These are phyloP conservation scores for Apantesis nais DNA, from an alignment of 2,888 invertebrate genomes.

Conservation along the genomic window DNA sequence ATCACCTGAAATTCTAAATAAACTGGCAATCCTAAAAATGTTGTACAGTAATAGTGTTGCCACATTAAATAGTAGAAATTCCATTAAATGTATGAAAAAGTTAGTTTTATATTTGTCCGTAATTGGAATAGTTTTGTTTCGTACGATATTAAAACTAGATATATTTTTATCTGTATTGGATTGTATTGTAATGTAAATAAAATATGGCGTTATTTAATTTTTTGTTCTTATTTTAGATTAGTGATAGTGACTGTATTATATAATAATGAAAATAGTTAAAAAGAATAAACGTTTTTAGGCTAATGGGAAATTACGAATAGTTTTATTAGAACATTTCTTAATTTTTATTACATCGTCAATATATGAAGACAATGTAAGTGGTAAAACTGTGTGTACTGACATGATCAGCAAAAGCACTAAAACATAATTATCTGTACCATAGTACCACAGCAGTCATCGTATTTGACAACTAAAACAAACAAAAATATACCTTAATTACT, in stretches of 20 bases:
- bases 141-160: constrained; percentile 44
- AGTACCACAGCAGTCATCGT: neutral
- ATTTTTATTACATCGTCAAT: neutral
- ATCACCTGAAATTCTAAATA: constrained; percentile 10
- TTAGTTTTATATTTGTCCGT: constrained; percentile 26
- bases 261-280: neutral
- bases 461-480: neutral
- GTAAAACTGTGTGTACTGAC: neutral
- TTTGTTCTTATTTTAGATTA: constrained; percentile 37
- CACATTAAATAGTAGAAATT: constrained; percentile 30
- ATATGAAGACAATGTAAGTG: neutral
- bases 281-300: neutral
- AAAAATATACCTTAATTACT: no score
- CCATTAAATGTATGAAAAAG: constrained; percentile 22
- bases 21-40: constrained; percentile 12
- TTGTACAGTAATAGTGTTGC: constrained; percentile 26
- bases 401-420: neutral
- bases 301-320: neutral
- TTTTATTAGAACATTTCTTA: neutral
- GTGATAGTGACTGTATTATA: neutral
- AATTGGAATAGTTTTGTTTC: constrained; percentile 35
- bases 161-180: constrained; percentile 44
- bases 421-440: neutral
- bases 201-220: constrained; percentile 47
- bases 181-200: constrained; percentile 51